Evolutionary conservation across 2,888 invertebrate genomes (phyloP).

Genomic region (Amphipoea lucens): DNA sequence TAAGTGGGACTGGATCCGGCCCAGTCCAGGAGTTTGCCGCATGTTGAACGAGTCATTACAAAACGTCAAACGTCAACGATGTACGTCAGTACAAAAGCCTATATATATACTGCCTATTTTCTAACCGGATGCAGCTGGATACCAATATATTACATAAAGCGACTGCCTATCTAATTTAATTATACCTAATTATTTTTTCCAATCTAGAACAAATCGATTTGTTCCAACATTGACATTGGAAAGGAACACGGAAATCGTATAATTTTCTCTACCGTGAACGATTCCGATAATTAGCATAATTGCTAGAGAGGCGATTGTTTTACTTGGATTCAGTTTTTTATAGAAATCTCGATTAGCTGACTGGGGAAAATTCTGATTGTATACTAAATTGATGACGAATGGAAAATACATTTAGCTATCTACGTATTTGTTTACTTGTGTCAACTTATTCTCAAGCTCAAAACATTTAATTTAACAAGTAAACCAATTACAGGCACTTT

Average conservation of each 20-base stretch:
- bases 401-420: background rate
- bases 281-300: slow-evolving; percentile 67
- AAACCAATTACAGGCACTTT: background rate
- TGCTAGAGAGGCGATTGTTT: slow-evolving; percentile 60
- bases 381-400: slow-evolving; percentile 2
- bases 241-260: slow-evolving; percentile 68
- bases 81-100: background rate
- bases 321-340: slow-evolving; percentile 26
- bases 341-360: slow-evolving; percentile 16
- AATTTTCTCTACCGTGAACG: slow-evolving; percentile 67
- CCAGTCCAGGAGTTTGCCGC: background rate
- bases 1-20: no score
- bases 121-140: background rate
- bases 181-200: slow-evolving; percentile 22
- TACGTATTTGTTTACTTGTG: background rate
- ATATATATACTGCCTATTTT: background rate
- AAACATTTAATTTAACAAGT: no score
- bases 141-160: background rate
- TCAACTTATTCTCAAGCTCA: background rate
- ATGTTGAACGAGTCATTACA: background rate
- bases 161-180: slow-evolving; percentile 28
- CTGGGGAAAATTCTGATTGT: slow-evolving; percentile 3
- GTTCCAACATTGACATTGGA: slow-evolving; percentile 74
- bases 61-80: background rate
- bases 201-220: slow-evolving; percentile 65